phyloP scores from a whole-genome alignment of 2,797 vertebrate genomes.

The Thripadectes ignobilis region DNA sequence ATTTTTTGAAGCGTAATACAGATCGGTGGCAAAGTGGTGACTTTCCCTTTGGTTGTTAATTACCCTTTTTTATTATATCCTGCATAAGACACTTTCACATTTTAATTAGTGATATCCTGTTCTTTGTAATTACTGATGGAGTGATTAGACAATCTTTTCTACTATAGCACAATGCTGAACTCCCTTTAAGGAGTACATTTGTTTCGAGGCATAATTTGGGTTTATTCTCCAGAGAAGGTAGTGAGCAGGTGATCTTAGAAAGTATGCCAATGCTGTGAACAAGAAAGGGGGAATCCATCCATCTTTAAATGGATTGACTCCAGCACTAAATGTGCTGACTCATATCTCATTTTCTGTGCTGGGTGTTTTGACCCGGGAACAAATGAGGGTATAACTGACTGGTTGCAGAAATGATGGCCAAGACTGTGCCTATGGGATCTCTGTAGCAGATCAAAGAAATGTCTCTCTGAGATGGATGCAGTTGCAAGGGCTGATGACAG shows the following conservation, averaged over 20 bases:
- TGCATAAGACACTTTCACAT: constrained; percentile 14
- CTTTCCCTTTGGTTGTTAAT: constrained; percentile 41
- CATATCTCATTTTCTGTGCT: not conserved
- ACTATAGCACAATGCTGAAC: not conserved
- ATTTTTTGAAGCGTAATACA: constrained; percentile 1
- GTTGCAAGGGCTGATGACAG: not conserved
- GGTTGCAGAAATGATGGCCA: not conserved
- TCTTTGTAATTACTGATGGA: constrained; percentile 60
- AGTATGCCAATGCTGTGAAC: not conserved
- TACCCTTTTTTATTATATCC: not conserved
- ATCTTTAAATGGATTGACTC: not conserved
- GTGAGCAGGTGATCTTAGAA: not conserved
- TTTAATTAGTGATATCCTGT: constrained; percentile 56
- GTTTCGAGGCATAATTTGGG: not conserved
- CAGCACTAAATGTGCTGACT: not conserved
- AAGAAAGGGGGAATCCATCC: not conserved
- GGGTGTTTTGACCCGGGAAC: not conserved
- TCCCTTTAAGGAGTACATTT: not conserved
- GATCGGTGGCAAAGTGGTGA: not conserved
- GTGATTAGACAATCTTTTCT: constrained; percentile 36
- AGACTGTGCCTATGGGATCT: not conserved
- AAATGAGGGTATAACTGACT: not conserved
- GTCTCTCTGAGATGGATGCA: not conserved
- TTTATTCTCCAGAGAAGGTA: not conserved
- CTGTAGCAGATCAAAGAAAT: not conserved